Conservation (phyloP, 2,113 vertebrate species). For the Callorhinus ursinus region DNA sequence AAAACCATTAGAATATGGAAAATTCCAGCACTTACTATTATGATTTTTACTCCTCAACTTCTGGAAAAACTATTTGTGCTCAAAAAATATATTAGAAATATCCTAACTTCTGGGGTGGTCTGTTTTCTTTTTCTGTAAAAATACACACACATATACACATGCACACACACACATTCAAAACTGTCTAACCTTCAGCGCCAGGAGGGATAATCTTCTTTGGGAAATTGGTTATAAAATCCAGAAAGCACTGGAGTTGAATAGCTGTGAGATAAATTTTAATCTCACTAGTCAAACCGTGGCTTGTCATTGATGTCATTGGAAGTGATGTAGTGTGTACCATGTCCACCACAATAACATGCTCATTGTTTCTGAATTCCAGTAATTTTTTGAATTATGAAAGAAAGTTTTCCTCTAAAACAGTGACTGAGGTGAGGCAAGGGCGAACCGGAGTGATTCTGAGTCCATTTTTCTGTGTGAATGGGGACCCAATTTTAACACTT, state of each 20-base stretch:
- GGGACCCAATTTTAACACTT: neutral
- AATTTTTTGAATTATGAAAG: conserved; percentile 34
- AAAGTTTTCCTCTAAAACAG: neutral
- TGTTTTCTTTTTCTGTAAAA: conserved; percentile 65
- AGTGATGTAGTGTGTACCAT: conserved; percentile 26
- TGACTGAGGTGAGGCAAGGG: conserved; percentile 11
- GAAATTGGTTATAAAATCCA: conserved; percentile 56
- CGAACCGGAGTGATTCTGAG: neutral
- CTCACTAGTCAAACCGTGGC: conserved; percentile 32
- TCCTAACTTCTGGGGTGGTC: conserved; percentile 65
- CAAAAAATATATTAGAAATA: conserved; percentile 58
- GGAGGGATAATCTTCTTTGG: conserved; percentile 46
- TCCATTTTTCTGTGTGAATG: neutral
- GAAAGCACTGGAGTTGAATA: conserved; percentile 35
- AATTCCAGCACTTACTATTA: conserved; percentile 28
- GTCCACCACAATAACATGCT: conserved; percentile 39
- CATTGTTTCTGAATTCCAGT: conserved; percentile 62
- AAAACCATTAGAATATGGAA: conserved; percentile 54
- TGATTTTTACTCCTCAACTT: conserved; percentile 48
- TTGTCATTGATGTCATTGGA: conserved; percentile 56
- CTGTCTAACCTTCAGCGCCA: conserved; percentile 38
- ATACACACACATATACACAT: neutral
- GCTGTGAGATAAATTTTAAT: conserved; percentile 70
- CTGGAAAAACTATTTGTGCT: conserved; percentile 65
- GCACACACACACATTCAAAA: neutral